These are phyloP conservation scores for Lagodon rhomboides DNA, from an alignment of 2,797 vertebrate genomes.

Conservation along the genomic window DNA sequence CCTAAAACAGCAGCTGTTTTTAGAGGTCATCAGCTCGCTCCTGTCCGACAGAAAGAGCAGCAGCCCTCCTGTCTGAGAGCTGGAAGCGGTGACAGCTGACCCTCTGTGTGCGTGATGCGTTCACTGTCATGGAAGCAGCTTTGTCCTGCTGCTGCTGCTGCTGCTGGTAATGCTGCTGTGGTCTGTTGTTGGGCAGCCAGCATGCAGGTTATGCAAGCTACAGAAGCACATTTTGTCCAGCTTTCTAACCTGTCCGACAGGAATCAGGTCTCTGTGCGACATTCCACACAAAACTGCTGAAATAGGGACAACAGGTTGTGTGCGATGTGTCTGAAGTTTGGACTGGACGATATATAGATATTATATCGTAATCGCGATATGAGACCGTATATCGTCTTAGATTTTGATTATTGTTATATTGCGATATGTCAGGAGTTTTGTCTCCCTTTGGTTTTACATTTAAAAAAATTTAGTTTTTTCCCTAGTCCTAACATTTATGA, in stretches of 20 bases:
- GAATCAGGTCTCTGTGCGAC: neutral
- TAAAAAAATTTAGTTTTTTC: no score
- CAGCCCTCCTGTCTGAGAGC: neutral
- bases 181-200: neutral
- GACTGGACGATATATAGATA: no score
- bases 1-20: constrained; percentile 59
- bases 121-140: neutral
- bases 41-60: constrained; percentile 1
- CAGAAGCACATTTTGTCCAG: constrained; percentile 15
- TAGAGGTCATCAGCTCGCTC: constrained; percentile 75
- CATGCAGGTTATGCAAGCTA: constrained; percentile 28
- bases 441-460: no score
- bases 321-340: no score
- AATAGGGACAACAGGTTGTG: neutral
- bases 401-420: no score
- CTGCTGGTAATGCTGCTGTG: neutral
- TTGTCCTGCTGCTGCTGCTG: neutral
- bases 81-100: neutral
- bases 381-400: no score
- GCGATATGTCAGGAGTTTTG: no score
- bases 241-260: constrained; percentile 30
- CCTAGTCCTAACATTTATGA: no score
- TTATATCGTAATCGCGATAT: no score
- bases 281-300: neutral
- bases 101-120: neutral